Evolutionary conservation across 2,888 invertebrate genomes (phyloP), one percentile per base, ranked within the genome.

Genomic region (Selenia dentaria): DNA sequence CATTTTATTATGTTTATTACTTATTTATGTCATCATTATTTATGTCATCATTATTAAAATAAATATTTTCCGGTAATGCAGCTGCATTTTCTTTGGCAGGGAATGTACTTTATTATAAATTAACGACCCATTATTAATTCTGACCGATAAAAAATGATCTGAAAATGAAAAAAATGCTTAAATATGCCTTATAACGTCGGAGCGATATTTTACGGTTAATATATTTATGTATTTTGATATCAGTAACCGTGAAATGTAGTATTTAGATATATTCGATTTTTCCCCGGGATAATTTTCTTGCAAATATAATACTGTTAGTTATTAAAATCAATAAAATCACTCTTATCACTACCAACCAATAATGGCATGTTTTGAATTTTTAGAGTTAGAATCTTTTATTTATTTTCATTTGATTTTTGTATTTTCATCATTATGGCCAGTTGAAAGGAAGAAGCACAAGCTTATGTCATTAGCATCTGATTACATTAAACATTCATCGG

Each of bases 401-500:
- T n/a, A n/a, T n/a, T n/a, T n/a, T n/a, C n/a, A n/a, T n/a, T n/a
- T n/a, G n/a, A n/a, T n/a, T n/a, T n/a, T n/a, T n/a, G n/a, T n/a
- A n/a, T n/a, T n/a, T n/a, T n/a, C n/a, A 34, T 42, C 11, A 29
- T 42, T 43, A 37, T 14, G 29, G 12, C 6, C 12, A 18, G 37
- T 24, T 16, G 26, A 43, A 37, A n/a, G n/a, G n/a, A n/a, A n/a
- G n/a, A 26, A 33, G 41, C 41, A 34, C 33, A 37, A 41, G 47
- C 28, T 42, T 27, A 51, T 48, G 33, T 35, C 33, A 51, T 48
- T 51, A 37, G 73, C 61, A 62, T 54, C 69, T 83, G 78, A 87
- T 86, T 85, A 78, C 83, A 85, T 86, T 85, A 85, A 75, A 76
- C 71, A 85, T 86, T 87, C 85, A 86, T 79, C 75, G 77, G 8